A percentile compares a stretch with the other conserved stretches of the same genome.
Evolutionary conservation across 2,113 vertebrate genomes (phyloP).

Genomic region (Ageneiosus marmoratus): DNA sequence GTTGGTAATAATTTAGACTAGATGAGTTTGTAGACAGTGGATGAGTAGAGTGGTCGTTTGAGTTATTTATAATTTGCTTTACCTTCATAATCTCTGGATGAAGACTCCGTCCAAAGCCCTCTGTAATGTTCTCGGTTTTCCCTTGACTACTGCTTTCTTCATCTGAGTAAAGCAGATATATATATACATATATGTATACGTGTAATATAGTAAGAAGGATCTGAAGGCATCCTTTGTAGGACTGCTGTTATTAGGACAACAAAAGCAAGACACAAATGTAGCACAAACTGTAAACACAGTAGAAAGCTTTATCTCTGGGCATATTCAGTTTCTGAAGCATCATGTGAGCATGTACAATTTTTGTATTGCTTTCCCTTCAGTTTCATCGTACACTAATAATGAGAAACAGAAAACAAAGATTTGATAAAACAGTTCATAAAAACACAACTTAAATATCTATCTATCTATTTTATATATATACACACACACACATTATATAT

Average conservation of each 20-base stretch:
- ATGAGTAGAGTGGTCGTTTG: not conserved
- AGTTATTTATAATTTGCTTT: constrained; percentile 39
- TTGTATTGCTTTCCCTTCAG: not conserved
- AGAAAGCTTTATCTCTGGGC: not conserved
- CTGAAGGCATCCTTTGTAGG: not conserved
- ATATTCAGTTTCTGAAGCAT: not conserved
- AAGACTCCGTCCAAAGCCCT: constrained; percentile 89
- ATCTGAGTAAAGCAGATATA: constrained; percentile 78
- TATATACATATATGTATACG: constrained; percentile 36
- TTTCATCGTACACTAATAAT: not conserved
- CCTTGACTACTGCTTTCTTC: constrained; percentile 85
- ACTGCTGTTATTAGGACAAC: not conserved
- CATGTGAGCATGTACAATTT: not conserved
- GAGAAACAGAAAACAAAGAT: not conserved
- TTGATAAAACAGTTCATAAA: not conserved
- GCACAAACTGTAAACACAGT: not conserved
- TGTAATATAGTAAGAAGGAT: not conserved
- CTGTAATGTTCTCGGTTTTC: constrained; percentile 87
- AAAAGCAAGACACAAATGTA: not conserved
- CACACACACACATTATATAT: too few species aligned
- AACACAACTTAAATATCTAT: not conserved
- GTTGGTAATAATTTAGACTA: not conserved
- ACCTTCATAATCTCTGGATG: constrained; percentile 96
- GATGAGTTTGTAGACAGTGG: not conserved
- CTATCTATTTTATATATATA: too few species aligned